Conservation (phyloP, 2,797 vertebrate species). For the Sardinella longiceps region DNA sequence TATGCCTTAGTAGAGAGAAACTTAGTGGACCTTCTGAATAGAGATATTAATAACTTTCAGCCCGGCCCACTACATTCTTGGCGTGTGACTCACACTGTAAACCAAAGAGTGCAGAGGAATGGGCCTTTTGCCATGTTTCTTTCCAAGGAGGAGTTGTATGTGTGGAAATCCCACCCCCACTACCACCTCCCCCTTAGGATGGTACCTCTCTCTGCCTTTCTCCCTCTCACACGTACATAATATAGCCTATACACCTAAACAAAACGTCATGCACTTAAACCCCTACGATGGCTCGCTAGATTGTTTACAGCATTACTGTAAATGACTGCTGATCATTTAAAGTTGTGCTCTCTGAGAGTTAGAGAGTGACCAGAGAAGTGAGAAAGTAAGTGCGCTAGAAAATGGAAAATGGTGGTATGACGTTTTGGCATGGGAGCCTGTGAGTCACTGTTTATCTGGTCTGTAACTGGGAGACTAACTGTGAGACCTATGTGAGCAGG, state of each 20-base stretch:
- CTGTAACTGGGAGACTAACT: slow-evolving; percentile 69
- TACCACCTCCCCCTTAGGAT: slow-evolving; percentile 33
- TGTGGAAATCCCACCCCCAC: slow-evolving; percentile 53
- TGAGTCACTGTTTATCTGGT: slow-evolving; percentile 80
- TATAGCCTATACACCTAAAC: slow-evolving; percentile 28
- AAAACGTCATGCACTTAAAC: neutral
- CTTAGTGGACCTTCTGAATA: slow-evolving; percentile 73
- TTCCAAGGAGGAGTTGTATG: slow-evolving; percentile 74
- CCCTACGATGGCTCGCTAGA: neutral
- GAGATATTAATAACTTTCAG: slow-evolving; percentile 82
- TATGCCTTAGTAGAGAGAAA: slow-evolving; percentile 66
- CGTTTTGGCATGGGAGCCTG: slow-evolving; percentile 69
- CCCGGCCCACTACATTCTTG: slow-evolving; percentile 79
- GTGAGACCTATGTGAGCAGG: slow-evolving; percentile 49
- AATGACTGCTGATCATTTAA: neutral
- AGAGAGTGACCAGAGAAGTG: slow-evolving; percentile 49
- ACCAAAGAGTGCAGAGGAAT: slow-evolving; percentile 63
- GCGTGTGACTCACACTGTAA: slow-evolving; percentile 75
- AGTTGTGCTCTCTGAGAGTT: slow-evolving; percentile 35
- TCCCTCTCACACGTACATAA: slow-evolving; percentile 33
- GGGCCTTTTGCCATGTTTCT: slow-evolving; percentile 74
- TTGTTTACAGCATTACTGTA: slow-evolving; percentile 30
- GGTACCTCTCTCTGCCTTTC: slow-evolving; percentile 45
- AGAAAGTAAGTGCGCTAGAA: slow-evolving; percentile 49
- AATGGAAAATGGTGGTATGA: slow-evolving; percentile 76